phyloP scores from a whole-genome alignment of 2,797 vertebrate genomes.

The Scarus forsteni region DNA sequence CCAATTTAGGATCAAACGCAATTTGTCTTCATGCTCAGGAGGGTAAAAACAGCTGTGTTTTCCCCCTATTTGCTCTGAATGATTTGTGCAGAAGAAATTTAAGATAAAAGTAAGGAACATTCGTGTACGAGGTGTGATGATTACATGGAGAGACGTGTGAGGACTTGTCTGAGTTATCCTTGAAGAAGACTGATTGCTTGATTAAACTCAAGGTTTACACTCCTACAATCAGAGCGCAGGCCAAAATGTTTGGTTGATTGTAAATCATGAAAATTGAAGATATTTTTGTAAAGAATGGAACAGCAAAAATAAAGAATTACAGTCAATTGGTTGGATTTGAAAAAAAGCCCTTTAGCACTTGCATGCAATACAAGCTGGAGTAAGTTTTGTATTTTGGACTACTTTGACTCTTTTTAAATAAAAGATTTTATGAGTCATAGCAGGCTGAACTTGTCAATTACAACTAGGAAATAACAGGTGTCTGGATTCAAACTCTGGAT shows the following conservation, averaged over 20 bases:
- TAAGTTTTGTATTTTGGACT: neutral
- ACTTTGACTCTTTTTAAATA: neutral
- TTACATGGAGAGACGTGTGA: neutral
- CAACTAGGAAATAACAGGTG: no score
- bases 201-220: neutral
- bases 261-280: neutral
- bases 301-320: neutral
- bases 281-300: neutral
- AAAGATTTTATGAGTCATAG: no score
- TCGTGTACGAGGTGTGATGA: neutral
- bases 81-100: no score
- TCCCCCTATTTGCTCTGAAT: no score
- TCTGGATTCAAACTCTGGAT: no score
- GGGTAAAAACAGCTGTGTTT: neutral
- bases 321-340: neutral
- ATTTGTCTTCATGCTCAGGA: neutral
- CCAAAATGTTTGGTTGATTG: neutral
- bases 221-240: neutral
- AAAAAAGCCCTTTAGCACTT: neutral
- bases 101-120: neutral
- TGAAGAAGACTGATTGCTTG: slow-evolving; percentile 19
- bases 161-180: slow-evolving; percentile 8
- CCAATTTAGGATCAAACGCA: neutral
- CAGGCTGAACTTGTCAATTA: no score
- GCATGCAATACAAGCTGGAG: neutral